Conservation (phyloP, 2,888 invertebrate genomes). For the Rhagonycha lutea region DNA sequence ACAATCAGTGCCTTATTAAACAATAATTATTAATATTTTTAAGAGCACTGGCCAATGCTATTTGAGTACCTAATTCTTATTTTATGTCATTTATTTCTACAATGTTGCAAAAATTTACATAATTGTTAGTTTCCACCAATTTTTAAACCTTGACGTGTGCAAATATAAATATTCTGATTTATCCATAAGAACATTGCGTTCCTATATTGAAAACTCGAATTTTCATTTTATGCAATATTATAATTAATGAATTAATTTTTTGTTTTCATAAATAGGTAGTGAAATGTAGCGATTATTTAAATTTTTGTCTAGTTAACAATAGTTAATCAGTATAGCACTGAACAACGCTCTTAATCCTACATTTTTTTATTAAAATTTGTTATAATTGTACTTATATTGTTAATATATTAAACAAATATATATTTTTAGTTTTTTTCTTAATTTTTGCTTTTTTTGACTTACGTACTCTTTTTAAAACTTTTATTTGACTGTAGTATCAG, state of each 20-base stretch:
- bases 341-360: background rate
- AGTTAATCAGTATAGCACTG: background rate
- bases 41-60: background rate
- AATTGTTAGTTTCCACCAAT: background rate
- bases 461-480: background rate
- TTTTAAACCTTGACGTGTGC: background rate
- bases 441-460: background rate
- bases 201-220: too few relatives aligned
- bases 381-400: background rate
- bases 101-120: too few relatives aligned
- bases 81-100: too few relatives aligned
- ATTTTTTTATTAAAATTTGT: background rate
- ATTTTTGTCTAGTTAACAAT: background rate
- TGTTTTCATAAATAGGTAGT: background rate
- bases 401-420: background rate
- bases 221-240: background rate
- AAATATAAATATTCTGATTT: background rate
- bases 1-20: background rate
- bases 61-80: background rate
- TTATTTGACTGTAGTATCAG: too few relatives aligned
- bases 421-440: background rate
- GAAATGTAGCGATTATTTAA: background rate
- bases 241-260: background rate
- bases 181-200: too few relatives aligned
- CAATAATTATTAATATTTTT: background rate